Evolutionary conservation across 2,888 invertebrate genomes (phyloP), one percentile per base, ranked within the genome.

Genomic region (Zhuqinia jingwanae): DNA sequence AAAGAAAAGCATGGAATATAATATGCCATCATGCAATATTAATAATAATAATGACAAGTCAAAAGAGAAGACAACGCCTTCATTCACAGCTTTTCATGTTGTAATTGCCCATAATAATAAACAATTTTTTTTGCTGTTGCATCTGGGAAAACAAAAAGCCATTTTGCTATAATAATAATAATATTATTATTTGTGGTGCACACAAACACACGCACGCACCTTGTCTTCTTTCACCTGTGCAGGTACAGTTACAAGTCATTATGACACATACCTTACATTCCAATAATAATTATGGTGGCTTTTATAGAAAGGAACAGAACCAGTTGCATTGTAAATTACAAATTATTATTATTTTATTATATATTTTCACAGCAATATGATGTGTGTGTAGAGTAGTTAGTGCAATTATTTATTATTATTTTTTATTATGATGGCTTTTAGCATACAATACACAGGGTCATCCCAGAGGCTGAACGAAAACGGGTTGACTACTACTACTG

Each of bases 381-480:
- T 70, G 70, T 70, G 65, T 47, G 47, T 6, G 36, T 8, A 36
- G 8, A 6, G 36, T 8, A 36, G n/a, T n/a, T n/a, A n/a, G n/a
- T 42, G 68, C 15, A 68, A 45, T 68, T 68, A 45, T 68, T 68
- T 68, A 68, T 68, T 68, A 45, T 63, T 63, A 25, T 65, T n/a
- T 65, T 22, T 68, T 68, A 56, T 53, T 56, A 36, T 47, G 36
- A 36, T 76, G 36, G 75, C 58, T 15, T 42, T 76, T 56, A 45
- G 47, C 13, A 42, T 36, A 30, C 8, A 75, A 17, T 25, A 36
- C 58, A 56, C 56, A 82, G 82, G 82, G 82, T 82, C 75, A 82
- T 75, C 82, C 75, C 60, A 75, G 73, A 75, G 63, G 75, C 45
- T 82, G 70, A 65, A 50, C 79, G 2, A 47, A 27, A 56, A 56